Base-by-base conservation (phyloP, 2,113 vertebrate genomes). In the Sylvia atricapilla region DNA sequence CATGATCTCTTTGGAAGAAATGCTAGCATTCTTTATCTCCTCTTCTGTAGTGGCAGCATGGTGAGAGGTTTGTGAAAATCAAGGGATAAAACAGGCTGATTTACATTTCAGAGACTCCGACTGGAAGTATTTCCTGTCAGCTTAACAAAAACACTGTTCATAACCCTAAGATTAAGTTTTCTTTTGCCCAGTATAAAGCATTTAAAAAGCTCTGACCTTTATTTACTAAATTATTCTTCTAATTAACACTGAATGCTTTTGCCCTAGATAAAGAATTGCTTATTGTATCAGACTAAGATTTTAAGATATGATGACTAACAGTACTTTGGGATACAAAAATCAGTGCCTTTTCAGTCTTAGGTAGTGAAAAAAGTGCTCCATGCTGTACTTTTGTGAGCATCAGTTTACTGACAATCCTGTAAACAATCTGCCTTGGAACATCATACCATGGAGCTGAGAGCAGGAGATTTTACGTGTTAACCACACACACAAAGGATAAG, bases 41-140 rank as follows among this genome's bases (percentile, higher is more conserved):
- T 87, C 56, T 88, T 90, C 75, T 77, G 50, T 74, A 90, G 82
- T 56, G 76, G 72, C 24, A 91, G 78, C 59, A n/a, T 62, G 44
- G 59, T 77, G 87, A 90, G 82, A 95, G 63, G 41, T 95, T 95
- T 95, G 93, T 90, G 90, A 92, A 93, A 93, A 91, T 92, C 67
- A 77, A 88, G 85, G 52, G 79, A 92, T 95, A 90, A 94, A 91
- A 93, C 41, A 24, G 30, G 31, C 50, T 95, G 55, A 94, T 96
- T 95, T 95, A 74, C 75, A 95, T 96, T 96, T 95, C 92, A 95
- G 81, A 95, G 87, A 43, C 35, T 91, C 59, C 1, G 52, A 11
- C 47, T 93, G 79, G 66, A 95, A 94, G 47, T 85, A 82, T 79
- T 86, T 94, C 72, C 79, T 88, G 20, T 62, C 89, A 91, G 52